Percentiles rank a stretch among this genome's conserved stretches.
Evolutionary conservation across 2,888 invertebrate species (phyloP).

Genomic region (Heliconius ethilla): DNA sequence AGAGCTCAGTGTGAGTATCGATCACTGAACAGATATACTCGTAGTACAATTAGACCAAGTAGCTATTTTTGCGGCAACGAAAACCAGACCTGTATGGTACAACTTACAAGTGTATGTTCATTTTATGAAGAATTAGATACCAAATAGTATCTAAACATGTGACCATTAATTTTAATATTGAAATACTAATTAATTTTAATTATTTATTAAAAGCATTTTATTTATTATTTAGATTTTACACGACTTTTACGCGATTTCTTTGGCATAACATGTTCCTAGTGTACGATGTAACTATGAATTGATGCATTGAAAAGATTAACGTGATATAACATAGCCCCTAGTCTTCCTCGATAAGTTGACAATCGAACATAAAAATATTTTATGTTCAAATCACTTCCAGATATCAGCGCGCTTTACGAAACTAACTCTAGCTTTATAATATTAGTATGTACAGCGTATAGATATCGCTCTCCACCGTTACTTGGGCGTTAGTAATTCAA

Average conservation of each 20-base stretch:
- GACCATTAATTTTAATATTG: no score
- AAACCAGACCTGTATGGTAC: constrained; percentile 56
- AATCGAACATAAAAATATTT: background rate
- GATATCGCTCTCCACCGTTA: constrained; percentile 14
- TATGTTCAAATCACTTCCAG: background rate
- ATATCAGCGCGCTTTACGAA: background rate
- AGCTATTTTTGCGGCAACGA: constrained; percentile 61
- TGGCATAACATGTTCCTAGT: no score
- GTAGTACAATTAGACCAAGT: constrained; percentile 61
- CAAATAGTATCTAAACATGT: no score
- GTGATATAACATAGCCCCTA: background rate
- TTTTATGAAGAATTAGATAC: background rate
- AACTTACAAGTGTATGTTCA: constrained; percentile 1
- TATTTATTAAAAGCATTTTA: no score
- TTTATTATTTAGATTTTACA: no score
- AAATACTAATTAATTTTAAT: no score
- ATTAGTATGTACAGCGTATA: background rate
- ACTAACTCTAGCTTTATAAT: background rate
- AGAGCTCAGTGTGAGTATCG: constrained; percentile 40
- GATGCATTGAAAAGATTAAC: no score
- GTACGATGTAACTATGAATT: no score
- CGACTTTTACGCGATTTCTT: no score
- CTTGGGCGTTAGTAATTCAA: constrained; percentile 20
- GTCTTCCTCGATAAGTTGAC: background rate
- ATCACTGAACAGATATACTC: constrained; percentile 49